These are phyloP conservation scores for Choloepus hoffmanni DNA, from an alignment of 2,113 vertebrate species.

Conservation along the genomic window DNA sequence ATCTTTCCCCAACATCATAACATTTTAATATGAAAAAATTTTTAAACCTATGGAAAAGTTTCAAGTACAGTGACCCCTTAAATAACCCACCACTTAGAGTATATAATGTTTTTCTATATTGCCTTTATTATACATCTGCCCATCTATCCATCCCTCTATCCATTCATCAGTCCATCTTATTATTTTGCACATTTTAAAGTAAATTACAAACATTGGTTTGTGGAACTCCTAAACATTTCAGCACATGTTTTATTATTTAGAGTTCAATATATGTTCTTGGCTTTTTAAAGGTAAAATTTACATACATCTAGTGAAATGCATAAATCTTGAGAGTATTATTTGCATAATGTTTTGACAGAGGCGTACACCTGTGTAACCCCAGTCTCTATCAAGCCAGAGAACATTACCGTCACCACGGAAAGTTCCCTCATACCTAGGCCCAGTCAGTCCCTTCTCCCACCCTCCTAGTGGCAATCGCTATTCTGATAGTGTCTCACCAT, in stretches of 20 bases:
- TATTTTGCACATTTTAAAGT: conserved; percentile 31
- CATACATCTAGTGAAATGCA: neutral
- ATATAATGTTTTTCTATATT: neutral
- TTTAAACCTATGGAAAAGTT: neutral
- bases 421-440: neutral
- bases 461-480: neutral
- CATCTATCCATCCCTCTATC: neutral
- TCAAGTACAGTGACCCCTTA: neutral
- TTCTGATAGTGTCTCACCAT: neutral
- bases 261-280: neutral
- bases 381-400: neutral
- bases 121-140: neutral
- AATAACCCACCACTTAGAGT: neutral
- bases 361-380: neutral
- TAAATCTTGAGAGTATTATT: neutral
- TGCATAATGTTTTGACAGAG: conserved; percentile 42
- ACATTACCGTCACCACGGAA: neutral
- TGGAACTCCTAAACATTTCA: neutral
- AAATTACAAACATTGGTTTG: neutral
- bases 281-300: conserved; percentile 39
- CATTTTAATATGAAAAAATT: neutral
- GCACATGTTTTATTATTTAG: neutral
- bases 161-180: neutral
- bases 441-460: neutral
- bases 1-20: too few species aligned